Evolutionary conservation across 1,140 invertebrate species (phyloP), one percentile per base, ranked within the genome.

Genomic region (Helicorthomorpha holstii): DNA sequence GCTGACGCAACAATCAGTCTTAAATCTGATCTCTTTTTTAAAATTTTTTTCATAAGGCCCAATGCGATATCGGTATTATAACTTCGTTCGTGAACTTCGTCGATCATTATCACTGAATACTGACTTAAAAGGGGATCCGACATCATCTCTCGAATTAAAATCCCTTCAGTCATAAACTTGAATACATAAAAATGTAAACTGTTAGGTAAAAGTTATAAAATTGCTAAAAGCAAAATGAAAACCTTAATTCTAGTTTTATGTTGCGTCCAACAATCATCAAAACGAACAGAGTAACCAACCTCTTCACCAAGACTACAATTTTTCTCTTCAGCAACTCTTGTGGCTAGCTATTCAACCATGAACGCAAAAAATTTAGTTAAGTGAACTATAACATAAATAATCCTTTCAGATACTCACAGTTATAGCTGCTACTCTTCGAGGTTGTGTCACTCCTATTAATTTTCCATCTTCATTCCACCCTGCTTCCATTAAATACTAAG

Each of bases 21-120:
- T 7, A 98, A 67, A 60, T 82, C 82, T 59, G 76, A 78, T 16
- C 91, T 73, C 76, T 91, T 94, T 76, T 76, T 79, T 1, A 85
- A 64, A 56, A 97, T 87, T 72, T 96, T 95, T 66, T 96, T 94
- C 7, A 98, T 61, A 0, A 98, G 69, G 2, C 92, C 91, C 74
- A 98, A 79, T 3, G 96, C 71, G 38, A 98, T 87, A 64, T 98
- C 95, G 0, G 90, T 93, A 59, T 94, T 76, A 26, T 94, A 70
- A 2, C 83, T 90, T 50, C 94, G 72, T 68, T 98, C 94, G 61
- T 98, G 94, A 0, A 90, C 91, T 75, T 98, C 95, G 65, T 98
- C 95, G 14, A 99, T 66, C 60, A 98, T 85, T 12, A 98, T 79
- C 1, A 89, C 83, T 38, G 80, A 82, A 64, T 96, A 98, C 55